Percentiles rank a stretch among this genome's conserved stretches.
These are phyloP conservation scores for Typhlichthys eigenmanni DNA, from an alignment of 2,797 vertebrate species.

Conservation along the genomic window DNA sequence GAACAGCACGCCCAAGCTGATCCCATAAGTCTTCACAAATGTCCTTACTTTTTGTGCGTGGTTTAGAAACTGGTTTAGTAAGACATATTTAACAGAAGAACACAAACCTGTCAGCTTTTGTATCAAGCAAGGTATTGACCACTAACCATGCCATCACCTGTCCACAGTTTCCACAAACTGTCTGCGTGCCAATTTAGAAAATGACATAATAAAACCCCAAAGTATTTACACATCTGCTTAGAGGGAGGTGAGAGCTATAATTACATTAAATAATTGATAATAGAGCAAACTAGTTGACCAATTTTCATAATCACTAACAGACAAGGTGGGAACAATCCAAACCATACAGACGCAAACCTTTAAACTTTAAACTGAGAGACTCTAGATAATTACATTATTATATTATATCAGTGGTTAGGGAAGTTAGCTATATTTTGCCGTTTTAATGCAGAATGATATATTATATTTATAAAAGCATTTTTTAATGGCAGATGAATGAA, in stretches of 20 bases:
- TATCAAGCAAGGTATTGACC: slow-evolving; percentile 56
- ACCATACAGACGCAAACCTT: no score
- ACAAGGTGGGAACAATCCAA: slow-evolving; percentile 46
- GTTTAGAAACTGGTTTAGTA: background rate
- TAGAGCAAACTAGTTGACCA: slow-evolving; percentile 84
- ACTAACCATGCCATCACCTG: slow-evolving; percentile 68
- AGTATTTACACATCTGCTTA: slow-evolving; percentile 81
- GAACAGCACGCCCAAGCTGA: no score
- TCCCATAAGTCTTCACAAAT: no score
- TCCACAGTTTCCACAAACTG: slow-evolving; percentile 58
- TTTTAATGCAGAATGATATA: slow-evolving; percentile 8
- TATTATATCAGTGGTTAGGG: no score
- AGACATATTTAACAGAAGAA: slow-evolving; percentile 8
- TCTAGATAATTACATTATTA: no score
- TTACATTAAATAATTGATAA: slow-evolving; percentile 91
- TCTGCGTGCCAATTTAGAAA: slow-evolving; percentile 76
- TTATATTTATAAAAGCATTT: slow-evolving; percentile 14
- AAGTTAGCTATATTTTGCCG: no score
- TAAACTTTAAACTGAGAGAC: no score
- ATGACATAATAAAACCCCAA: slow-evolving; percentile 74
- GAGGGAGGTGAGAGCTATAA: slow-evolving; percentile 78
- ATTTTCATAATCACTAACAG: slow-evolving; percentile 92
- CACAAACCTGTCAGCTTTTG: slow-evolving; percentile 26
- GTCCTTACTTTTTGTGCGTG: no score
- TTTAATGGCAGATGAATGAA: background rate